A percentile compares a stretch with the other conserved stretches of the same genome.
Conservation (phyloP, 2,888 invertebrate species). For the Heliconius ethilla region DNA sequence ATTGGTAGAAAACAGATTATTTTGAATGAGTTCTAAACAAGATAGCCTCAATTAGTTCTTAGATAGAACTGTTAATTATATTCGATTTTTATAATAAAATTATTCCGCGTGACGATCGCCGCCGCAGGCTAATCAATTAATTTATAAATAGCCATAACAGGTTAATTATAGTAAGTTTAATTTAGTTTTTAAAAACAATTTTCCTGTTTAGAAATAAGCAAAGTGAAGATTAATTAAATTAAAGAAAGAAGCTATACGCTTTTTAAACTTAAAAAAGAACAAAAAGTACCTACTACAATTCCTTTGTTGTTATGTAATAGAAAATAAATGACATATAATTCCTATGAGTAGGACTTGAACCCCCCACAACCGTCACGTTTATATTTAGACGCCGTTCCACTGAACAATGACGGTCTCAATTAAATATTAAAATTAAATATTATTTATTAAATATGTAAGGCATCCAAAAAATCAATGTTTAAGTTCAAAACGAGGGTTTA, state of each 20-base stretch:
- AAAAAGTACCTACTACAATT: no score
- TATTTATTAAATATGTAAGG: conserved; percentile 49
- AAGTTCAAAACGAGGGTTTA: conserved; percentile 75
- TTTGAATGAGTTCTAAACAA: background rate
- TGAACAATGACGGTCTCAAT: no score
- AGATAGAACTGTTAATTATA: conserved; percentile 21
- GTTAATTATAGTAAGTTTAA: conserved; percentile 31
- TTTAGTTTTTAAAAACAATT: conserved; percentile 27
- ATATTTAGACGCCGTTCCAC: no score
- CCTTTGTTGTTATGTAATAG: background rate
- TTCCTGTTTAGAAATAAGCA: conserved; percentile 25
- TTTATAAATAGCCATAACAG: conserved; percentile 29
- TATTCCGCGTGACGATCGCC: conserved; percentile 32
- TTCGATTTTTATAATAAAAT: conserved; percentile 35
- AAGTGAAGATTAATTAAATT: background rate
- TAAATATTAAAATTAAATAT: background rate
- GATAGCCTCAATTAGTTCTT: background rate
- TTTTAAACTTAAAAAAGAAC: no score
- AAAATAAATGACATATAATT: background rate
- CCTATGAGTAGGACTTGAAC: no score
- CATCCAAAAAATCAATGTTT: conserved; percentile 51
- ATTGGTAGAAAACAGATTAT: background rate
- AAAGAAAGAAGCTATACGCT: background rate
- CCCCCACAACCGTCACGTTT: no score
- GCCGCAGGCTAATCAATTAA: conserved; percentile 36